Conservation (phyloP, 2,888 invertebrate genomes). For the Polydrusus pterygomalis region DNA sequence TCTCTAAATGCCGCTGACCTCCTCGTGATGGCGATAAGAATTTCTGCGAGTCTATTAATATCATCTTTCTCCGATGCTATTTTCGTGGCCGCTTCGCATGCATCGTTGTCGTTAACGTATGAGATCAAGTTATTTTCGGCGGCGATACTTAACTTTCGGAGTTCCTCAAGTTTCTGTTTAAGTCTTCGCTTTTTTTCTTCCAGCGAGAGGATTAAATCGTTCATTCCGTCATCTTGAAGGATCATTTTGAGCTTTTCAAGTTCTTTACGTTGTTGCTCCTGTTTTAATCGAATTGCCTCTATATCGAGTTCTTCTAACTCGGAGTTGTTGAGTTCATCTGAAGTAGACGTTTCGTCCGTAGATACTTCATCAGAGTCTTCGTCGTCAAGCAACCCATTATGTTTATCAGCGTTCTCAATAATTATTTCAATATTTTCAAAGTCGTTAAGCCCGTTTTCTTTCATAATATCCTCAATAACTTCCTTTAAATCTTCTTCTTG, state of each 20-base stretch:
- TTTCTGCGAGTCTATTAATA: slow-evolving; percentile 69
- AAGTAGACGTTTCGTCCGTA: slow-evolving; percentile 57
- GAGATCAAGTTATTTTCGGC: slow-evolving; percentile 67
- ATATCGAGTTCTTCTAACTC: slow-evolving; percentile 65
- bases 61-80: slow-evolving; percentile 66
- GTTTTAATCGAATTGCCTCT: slow-evolving; percentile 63
- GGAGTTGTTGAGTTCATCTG: slow-evolving; percentile 63
- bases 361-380: slow-evolving; percentile 59
- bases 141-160: slow-evolving; percentile 66
- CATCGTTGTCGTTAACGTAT: slow-evolving; percentile 67
- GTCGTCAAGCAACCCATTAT: slow-evolving; percentile 47
- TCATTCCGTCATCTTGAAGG: slow-evolving; percentile 69
- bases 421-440: slow-evolving; percentile 59
- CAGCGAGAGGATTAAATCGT: slow-evolving; percentile 67
- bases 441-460: slow-evolving; percentile 43
- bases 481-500: slow-evolving; percentile 54
- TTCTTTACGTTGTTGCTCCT: slow-evolving; percentile 65
- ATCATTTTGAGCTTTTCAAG: slow-evolving; percentile 64
- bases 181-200: slow-evolving; percentile 69
- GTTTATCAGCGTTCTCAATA: slow-evolving; percentile 54
- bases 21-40: slow-evolving; percentile 68
- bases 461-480: slow-evolving; percentile 57
- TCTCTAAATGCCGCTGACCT: slow-evolving; percentile 69
- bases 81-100: slow-evolving; percentile 66
- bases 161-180: slow-evolving; percentile 68